Conservation (phyloP, 2,797 vertebrate genomes). For the Todus mexicanus region DNA sequence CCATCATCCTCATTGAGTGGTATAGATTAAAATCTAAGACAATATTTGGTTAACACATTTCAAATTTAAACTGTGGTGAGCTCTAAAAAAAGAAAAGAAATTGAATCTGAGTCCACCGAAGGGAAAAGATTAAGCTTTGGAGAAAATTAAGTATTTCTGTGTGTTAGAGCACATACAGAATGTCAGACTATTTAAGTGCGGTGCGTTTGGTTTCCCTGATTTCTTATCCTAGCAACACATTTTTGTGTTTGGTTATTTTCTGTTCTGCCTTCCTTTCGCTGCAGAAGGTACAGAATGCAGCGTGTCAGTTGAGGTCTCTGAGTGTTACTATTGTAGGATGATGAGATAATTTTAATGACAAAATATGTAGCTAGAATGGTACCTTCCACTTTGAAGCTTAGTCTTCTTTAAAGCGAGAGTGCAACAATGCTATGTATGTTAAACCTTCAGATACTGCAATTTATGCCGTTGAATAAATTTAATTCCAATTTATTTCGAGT, state of each 20-base stretch:
- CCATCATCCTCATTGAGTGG: background rate
- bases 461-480: background rate
- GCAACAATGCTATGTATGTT: background rate
- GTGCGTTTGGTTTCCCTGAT: constrained; percentile 26
- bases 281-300: constrained; percentile 7
- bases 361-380: background rate
- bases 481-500: background rate
- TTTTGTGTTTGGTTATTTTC: constrained; percentile 21
- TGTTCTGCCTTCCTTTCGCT: background rate
- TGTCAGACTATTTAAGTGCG: background rate
- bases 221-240: constrained; percentile 21
- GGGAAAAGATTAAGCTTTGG: background rate
- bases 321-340: background rate
- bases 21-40: background rate
- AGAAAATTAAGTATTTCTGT: background rate
- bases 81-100: background rate
- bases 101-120: background rate
- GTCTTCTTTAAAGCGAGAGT: background rate
- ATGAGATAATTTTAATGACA: background rate
- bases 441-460: background rate
- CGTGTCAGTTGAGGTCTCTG: background rate
- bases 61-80: background rate
- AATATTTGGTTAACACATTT: background rate
- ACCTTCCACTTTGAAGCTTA: background rate
- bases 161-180: background rate